Percentiles rank a stretch among this genome's conserved stretches.
Conservation (phyloP, 2,797 vertebrate genomes). For the Streptopelia turtur region DNA sequence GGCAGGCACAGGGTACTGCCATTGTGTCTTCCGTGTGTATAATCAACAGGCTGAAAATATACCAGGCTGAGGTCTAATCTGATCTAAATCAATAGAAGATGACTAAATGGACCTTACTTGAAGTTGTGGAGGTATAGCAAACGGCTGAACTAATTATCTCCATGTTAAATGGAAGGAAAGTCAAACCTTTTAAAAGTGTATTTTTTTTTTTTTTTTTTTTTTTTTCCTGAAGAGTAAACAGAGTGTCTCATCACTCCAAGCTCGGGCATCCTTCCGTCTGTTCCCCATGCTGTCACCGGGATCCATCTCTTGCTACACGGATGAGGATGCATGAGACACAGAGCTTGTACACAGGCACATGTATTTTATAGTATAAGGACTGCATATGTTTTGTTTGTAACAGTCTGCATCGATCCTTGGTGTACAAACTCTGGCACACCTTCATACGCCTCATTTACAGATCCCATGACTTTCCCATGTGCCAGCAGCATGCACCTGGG, state of each 20-base stretch:
- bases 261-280: neutral
- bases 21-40: neutral
- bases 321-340: neutral
- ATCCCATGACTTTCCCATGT: neutral
- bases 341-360: neutral
- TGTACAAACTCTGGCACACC: neutral
- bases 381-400: slow-evolving; percentile 45
- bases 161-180: slow-evolving; percentile 12
- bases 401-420: neutral
- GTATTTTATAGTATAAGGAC: slow-evolving; percentile 46
- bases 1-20: neutral
- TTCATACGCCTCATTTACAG: neutral
- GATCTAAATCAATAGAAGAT: neutral
- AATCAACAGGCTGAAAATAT: neutral
- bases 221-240: slow-evolving; percentile 18
- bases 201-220: slow-evolving; percentile 63
- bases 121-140: neutral
- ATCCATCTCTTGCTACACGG: accelerated
- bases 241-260: neutral
- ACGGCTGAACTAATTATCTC: neutral
- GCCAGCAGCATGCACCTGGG: neutral
- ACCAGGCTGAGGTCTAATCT: neutral
- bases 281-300: neutral
- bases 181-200: slow-evolving; percentile 26
- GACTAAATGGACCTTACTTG: neutral